phyloP scores from a whole-genome alignment of 1,140 invertebrate genomes.

The Drosophila athabasca region DNA sequence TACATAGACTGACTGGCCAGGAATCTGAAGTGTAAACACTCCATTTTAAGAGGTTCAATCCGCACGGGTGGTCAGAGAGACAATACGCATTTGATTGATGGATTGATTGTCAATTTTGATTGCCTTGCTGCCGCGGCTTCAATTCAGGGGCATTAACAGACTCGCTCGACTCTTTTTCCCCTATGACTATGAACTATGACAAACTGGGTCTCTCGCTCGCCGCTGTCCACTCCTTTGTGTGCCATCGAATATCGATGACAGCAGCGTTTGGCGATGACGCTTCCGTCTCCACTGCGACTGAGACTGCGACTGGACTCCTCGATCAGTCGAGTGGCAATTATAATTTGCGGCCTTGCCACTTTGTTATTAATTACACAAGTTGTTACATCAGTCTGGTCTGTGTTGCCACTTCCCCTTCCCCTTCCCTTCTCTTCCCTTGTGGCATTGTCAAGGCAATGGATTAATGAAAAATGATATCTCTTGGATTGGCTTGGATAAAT shows the following conservation, averaged over 20 bases:
- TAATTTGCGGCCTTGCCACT: slow-evolving; percentile 12
- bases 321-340: slow-evolving; percentile 33
- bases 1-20: slow-evolving; percentile 2
- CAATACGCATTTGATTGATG: slow-evolving; percentile 69
- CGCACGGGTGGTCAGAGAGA: slow-evolving; percentile 43
- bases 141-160: slow-evolving; percentile 54
- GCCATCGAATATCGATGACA: slow-evolving; percentile 30
- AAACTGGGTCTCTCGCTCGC: slow-evolving; percentile 50
- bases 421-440: not conserved
- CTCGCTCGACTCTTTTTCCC: slow-evolving; percentile 16
- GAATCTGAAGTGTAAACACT: slow-evolving; percentile 62
- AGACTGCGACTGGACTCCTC: slow-evolving; percentile 20
- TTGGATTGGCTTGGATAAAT: too few species aligned
- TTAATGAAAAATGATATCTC: not conserved
- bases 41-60: slow-evolving; percentile 52
- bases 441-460: too few species aligned
- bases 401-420: too few species aligned
- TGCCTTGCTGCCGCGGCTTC: slow-evolving; percentile 43
- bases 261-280: slow-evolving; percentile 11
- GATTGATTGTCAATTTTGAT: slow-evolving; percentile 69
- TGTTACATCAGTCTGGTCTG: slow-evolving; percentile 5
- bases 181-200: slow-evolving; percentile 36
- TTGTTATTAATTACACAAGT: slow-evolving; percentile 27
- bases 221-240: slow-evolving; percentile 25
- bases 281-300: slow-evolving; percentile 27